phyloP scores from a whole-genome alignment of 2,797 vertebrate genomes.

The Knipowitschia caucasica region DNA sequence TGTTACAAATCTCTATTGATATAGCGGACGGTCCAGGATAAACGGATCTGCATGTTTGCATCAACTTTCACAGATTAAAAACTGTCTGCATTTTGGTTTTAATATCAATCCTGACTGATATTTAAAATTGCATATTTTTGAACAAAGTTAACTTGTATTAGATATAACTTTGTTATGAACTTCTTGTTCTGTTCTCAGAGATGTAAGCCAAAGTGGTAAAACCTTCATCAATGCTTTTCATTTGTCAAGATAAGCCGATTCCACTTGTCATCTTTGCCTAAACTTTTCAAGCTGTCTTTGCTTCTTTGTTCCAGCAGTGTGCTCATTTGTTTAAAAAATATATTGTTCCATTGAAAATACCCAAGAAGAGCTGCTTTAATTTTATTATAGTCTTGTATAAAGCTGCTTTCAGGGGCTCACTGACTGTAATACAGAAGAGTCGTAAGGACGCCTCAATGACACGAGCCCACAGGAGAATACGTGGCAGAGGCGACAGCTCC shows the following conservation, averaged over 20 bases:
- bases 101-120: constrained; percentile 22
- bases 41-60: no score
- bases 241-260: constrained; percentile 63
- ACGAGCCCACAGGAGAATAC: constrained; percentile 5
- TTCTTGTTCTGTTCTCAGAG: constrained; percentile 6
- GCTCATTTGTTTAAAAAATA: constrained; percentile 26
- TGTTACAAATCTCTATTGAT: no score
- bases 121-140: constrained; percentile 5
- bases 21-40: no score
- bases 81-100: constrained; percentile 30
- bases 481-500: constrained; percentile 15
- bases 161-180: constrained; percentile 27
- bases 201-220: constrained; percentile 21
- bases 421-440: constrained; percentile 1
- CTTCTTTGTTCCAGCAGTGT: constrained; percentile 49
- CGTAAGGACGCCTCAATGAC: constrained; percentile 6
- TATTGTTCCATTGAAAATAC: constrained; percentile 49
- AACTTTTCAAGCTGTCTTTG: constrained; percentile 48
- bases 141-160: constrained; percentile 36
- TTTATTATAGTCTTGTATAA: constrained; percentile 11
- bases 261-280: constrained; percentile 54
- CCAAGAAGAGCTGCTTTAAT: constrained; percentile 37
- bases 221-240: constrained; percentile 58
- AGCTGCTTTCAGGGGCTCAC: constrained; percentile 1
- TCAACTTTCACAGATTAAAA: constrained; percentile 38